A percentile compares a stretch with the other conserved stretches of the same genome.
phyloP scores from a whole-genome alignment of 1,140 invertebrate genomes.

The Zophobas atratus region DNA sequence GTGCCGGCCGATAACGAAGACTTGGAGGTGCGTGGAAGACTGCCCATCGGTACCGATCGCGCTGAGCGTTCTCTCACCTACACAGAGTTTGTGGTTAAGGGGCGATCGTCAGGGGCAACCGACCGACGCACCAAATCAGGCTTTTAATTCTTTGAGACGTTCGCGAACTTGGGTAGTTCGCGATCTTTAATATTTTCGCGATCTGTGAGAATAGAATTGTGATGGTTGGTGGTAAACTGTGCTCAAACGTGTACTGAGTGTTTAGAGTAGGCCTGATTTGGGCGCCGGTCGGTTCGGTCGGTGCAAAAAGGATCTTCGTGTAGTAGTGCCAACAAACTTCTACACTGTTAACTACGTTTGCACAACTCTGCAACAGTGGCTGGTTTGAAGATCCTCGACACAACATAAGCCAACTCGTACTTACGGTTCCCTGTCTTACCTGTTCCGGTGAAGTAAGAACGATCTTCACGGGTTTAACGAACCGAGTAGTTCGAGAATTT shows the following conservation, averaged over 20 bases:
- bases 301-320: conserved; percentile 16
- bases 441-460: conserved; percentile 58
- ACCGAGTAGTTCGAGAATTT: conserved; percentile 12
- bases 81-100: conserved; percentile 17
- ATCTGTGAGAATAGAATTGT: background rate
- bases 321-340: background rate
- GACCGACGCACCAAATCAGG: too few relatives aligned
- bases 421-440: conserved; percentile 53
- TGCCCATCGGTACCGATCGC: conserved; percentile 80
- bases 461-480: conserved; percentile 52
- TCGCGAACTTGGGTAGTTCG: too few relatives aligned
- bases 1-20: conserved; percentile 86
- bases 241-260: background rate
- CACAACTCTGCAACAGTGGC: too few relatives aligned
- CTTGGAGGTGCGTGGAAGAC: conserved; percentile 75
- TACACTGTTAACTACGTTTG: too few relatives aligned
- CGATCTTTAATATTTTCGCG: background rate
- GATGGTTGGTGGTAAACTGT: background rate
- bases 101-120: too few relatives aligned
- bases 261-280: background rate
- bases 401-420: conserved; percentile 12
- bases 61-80: conserved; percentile 92
- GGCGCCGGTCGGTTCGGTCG: background rate
- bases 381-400: conserved; percentile 12
- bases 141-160: too few relatives aligned